Conservation (phyloP, 2,888 invertebrate species). For the Stegana nigrithorax region DNA sequence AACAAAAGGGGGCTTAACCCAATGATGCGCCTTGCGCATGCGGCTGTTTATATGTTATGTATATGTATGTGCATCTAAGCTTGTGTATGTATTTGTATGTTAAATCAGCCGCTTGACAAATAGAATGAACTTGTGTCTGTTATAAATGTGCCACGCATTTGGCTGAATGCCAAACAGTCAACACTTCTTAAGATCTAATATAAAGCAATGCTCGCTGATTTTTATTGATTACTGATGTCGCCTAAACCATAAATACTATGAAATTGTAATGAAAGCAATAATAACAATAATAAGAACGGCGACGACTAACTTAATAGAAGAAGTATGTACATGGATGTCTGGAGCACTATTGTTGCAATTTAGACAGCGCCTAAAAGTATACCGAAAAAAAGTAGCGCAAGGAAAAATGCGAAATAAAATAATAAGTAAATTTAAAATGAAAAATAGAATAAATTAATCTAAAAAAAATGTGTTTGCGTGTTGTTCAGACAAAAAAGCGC, state of each 20-base stretch:
- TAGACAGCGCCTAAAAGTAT: constrained; percentile 22
- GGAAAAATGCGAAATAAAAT: too few relatives aligned
- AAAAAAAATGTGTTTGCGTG: not conserved
- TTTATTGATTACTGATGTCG: constrained; percentile 53
- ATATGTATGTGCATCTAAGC: too few relatives aligned
- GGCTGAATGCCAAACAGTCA: constrained; percentile 5
- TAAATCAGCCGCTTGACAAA: too few relatives aligned
- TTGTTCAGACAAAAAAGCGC: too few relatives aligned
- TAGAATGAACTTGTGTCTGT: too few relatives aligned
- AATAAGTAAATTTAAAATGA: constrained; percentile 2
- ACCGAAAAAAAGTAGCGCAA: constrained; percentile 23
- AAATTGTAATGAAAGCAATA: constrained; percentile 42
- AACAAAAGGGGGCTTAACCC: too few relatives aligned
- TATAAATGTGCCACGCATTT: constrained; percentile 7
- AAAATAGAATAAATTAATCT: not conserved
- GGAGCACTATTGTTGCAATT: too few relatives aligned
- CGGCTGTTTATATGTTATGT: too few relatives aligned
- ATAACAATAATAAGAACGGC: constrained; percentile 18
- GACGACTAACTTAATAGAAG: too few relatives aligned
- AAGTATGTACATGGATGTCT: too few relatives aligned
- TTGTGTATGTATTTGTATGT: too few relatives aligned
- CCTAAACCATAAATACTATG: constrained; percentile 14
- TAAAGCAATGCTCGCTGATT: constrained; percentile 24
- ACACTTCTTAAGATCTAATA: not conserved
- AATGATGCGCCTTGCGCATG: too few relatives aligned